Conservation (phyloP, 2,888 invertebrate species). For the Matsumyia berberina region DNA sequence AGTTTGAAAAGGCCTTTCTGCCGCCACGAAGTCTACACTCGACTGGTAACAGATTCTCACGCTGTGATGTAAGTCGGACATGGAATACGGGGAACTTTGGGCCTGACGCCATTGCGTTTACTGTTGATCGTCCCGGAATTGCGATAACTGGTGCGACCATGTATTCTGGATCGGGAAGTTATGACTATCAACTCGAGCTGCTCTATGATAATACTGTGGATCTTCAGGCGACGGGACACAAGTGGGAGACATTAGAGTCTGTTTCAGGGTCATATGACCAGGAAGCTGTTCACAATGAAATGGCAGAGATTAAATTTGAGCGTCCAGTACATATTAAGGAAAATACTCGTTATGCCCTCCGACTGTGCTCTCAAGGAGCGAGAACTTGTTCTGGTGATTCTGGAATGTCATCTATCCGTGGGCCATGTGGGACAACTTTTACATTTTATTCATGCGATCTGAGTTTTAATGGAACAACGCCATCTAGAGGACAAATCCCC, state of each 20-base stretch:
- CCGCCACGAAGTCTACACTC: constrained; percentile 91
- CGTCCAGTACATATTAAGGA: constrained; percentile 95
- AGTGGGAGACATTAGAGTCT: constrained; percentile 95
- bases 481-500: constrained; percentile 97
- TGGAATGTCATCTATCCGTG: constrained; percentile 93
- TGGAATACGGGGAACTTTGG: constrained; percentile 99
- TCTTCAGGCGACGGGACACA: constrained; percentile 85
- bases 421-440: constrained; percentile 96
- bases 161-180: constrained; percentile 94
- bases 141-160: constrained; percentile 95
- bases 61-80: constrained; percentile 94
- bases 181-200: constrained; percentile 96
- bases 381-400: constrained; percentile 98
- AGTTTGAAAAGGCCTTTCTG: constrained; percentile 83
- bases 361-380: constrained; percentile 95
- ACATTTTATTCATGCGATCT: constrained; percentile 95
- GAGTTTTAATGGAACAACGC: constrained; percentile 98
- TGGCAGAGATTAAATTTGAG: constrained; percentile 95
- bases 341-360: constrained; percentile 94
- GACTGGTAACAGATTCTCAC: constrained; percentile 95
- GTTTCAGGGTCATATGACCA: constrained; percentile 93
- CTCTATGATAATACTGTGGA: constrained; percentile 89
- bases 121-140: constrained; percentile 95
- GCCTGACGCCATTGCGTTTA: constrained; percentile 97
- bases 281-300: constrained; percentile 94